Evolutionary conservation across 2,797 vertebrate genomes (phyloP), one percentile per base, ranked within the genome.

Genomic region (Leucoraja ocellata): DNA sequence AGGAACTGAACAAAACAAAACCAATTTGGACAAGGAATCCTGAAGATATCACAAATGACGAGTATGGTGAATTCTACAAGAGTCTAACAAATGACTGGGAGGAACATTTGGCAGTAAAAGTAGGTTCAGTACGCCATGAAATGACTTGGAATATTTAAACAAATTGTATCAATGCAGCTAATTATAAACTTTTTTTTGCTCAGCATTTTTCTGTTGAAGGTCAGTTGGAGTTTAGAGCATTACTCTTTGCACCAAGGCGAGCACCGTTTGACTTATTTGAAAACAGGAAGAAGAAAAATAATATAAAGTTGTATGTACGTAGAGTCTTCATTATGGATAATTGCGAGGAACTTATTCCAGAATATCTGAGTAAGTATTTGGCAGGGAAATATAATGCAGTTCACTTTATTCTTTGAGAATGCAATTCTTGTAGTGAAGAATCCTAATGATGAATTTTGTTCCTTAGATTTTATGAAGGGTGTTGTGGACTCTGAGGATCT

Each of bases 311-410:
- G 79, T 99, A 99, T 0, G 98, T 99, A 25, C 98, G 98, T 94
- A 97, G 98, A 93, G 98, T 99, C 65, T 99, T 99, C 94, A 99
- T 99, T 95, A 99, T 99, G 99, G 98, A 99, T 95, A 99, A 99
- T 96, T 99, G 99, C 0, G 98, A 99, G 68, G 98, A 99, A 6
- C 96, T 99, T 25, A 99, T 99, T 93, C 98, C 98, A 0, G 98
- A 99, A 21, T 99, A 99, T 39, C 97, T 99, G 94, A 99, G 98
- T 99, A 78, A 98, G 98, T 97, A 83, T 74, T 32, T 32, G 61
- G 6, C 63, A 65, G n/a, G n/a, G 10, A 36, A 21, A 68, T 4
- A 16, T 18, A 39, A 79, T 4, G 5, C 6, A 11, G 13, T 68
- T 68, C 65, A 68, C 65, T 54, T 54, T 71, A 71, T 74, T 18